Base-by-base conservation (phyloP, 2,113 vertebrate genomes). In the Hyperoodon ampullatus region DNA sequence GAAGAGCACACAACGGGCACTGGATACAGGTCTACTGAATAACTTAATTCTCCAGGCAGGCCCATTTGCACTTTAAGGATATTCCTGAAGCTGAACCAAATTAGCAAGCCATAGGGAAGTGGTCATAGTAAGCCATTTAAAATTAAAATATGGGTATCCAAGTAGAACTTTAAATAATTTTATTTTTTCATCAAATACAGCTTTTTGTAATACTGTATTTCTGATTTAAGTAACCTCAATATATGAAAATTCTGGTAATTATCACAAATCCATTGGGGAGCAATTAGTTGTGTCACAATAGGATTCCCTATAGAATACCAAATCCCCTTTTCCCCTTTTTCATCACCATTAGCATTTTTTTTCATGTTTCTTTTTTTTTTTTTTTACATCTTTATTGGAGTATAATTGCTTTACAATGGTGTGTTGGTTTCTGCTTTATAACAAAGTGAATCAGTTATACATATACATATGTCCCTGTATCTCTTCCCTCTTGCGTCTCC, bases 111-210 rank as follows among this genome's bases (percentile, higher is more conserved):
- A 91, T 53, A 55, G 60, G 4, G 13, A 86, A 16, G 6, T 78
- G 77, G 58, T 85, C 26, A 71, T 9, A 84, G 23, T 55, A 86
- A 89, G 12, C 4, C 19, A 39, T 70, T 95, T 94, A 85, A 74
- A 92, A 60, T 63, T 72, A 91, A 90, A 68, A 70, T 35, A 44
- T 42, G 71, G 33, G 5, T 82, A 58, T 26, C 26, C 35, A 82
- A 74, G 47, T n/a, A n/a, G n/a, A 87, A 58, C 80, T 96, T 81
- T 53, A 96, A 81, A 58, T 35, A 72, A 61, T 65, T 92, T 84
- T 3, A 26, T 16, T 72, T 77, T 90, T 94, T 85, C 75, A 35
- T 83, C 80, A 75, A 58, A 47, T 39, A 82, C 42, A 55, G 71
- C 8, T 44, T 60, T 88, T 96, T 42, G n/a, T n/a, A 74, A 80